These are phyloP conservation scores for Hemiscyllium ocellatum DNA, from an alignment of 2,113 vertebrate genomes.

Conservation along the genomic window DNA sequence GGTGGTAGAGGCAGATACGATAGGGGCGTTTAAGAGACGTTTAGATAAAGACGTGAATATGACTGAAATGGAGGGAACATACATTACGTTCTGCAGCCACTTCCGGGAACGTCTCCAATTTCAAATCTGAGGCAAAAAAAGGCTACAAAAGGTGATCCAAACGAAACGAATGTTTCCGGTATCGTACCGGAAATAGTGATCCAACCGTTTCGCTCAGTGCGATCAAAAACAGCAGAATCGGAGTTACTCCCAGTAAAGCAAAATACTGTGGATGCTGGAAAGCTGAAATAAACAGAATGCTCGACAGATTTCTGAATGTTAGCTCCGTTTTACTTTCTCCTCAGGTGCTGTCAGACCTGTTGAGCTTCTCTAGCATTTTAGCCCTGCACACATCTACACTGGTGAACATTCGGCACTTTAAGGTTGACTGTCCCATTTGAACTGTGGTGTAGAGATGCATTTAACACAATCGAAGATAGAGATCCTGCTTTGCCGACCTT, in stretches of 20 bases:
- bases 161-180: neutral
- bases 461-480: neutral
- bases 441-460: neutral
- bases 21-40: too few relatives aligned
- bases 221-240: neutral
- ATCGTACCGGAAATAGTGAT: neutral
- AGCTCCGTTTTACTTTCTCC: too few relatives aligned
- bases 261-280: too few relatives aligned
- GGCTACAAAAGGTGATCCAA: neutral
- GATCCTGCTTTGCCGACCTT: too few relatives aligned
- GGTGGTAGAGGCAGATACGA: too few relatives aligned
- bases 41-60: too few relatives aligned
- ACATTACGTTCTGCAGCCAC: neutral
- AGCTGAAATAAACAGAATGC: too few relatives aligned
- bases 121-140: neutral
- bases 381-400: too few relatives aligned
- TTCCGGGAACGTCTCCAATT: neutral
- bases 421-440: neutral
- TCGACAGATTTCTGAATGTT: too few relatives aligned
- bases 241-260: too few relatives aligned
- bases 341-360: too few relatives aligned
- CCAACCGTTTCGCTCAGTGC: neutral
- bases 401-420: neutral
- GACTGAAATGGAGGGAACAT: neutral
- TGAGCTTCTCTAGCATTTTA: too few relatives aligned